Evolutionary conservation across 2,113 vertebrate species (phyloP).

Genomic region (Pogonocichla stellata): DNA sequence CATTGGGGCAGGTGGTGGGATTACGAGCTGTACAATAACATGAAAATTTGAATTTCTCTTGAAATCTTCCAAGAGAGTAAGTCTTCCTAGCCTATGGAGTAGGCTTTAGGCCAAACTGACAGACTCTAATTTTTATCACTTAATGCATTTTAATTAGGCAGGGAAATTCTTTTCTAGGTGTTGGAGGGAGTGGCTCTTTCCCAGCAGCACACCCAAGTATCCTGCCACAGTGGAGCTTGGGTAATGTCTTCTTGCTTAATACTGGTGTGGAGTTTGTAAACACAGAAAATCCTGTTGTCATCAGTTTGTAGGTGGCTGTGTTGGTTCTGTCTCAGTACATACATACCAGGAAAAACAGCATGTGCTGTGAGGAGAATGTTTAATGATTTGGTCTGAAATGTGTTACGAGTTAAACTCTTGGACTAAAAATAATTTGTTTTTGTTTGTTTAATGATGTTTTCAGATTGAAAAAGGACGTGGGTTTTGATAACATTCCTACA

Average conservation of each 20-base stretch:
- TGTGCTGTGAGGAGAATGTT: neutral
- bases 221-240: accelerated
- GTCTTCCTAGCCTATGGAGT: accelerated
- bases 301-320: neutral
- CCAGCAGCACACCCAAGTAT: neutral
- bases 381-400: neutral
- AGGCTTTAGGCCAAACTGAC: neutral
- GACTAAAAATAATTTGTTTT: neutral
- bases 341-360: neutral
- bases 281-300: neutral
- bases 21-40: neutral
- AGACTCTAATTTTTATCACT: neutral
- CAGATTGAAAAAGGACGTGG: neutral
- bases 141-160: neutral
- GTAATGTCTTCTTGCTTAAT: neutral
- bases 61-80: neutral
- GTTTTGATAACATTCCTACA: neutral
- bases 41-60: neutral
- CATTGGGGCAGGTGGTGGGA: neutral
- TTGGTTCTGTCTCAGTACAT: neutral
- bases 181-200: neutral
- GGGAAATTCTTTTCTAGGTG: accelerated
- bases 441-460: neutral
- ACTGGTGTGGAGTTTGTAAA: neutral
- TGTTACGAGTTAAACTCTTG: accelerated